Conservation (phyloP, 2,888 invertebrate genomes). For the Oscheius sp. region DNA sequence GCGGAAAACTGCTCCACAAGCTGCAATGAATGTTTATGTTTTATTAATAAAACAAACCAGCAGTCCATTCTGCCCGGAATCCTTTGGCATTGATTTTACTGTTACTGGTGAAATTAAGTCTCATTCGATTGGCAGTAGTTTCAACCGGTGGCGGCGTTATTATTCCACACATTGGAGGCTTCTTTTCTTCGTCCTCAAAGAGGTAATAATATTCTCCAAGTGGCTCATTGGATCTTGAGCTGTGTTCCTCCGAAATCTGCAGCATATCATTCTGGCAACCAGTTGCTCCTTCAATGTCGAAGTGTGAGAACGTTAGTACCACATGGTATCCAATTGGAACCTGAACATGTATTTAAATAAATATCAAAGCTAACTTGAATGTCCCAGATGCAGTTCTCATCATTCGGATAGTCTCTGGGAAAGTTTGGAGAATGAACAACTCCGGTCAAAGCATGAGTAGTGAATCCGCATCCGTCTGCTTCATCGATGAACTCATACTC, state of each 20-base stretch:
- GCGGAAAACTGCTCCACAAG: slow-evolving; percentile 56
- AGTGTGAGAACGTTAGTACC: slow-evolving; percentile 47
- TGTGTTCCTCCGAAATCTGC: slow-evolving; percentile 63
- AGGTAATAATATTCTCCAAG: slow-evolving; percentile 63
- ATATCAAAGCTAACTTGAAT: slow-evolving; percentile 30
- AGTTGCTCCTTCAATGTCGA: slow-evolving; percentile 55
- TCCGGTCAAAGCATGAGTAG: slow-evolving; percentile 52
- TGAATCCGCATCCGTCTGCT: slow-evolving; percentile 58
- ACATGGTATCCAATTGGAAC: slow-evolving; percentile 63
- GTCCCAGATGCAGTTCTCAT: slow-evolving; percentile 67
- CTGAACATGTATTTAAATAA: no score
- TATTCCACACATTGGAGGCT: slow-evolving; percentile 53
- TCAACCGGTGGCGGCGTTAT: slow-evolving; percentile 43
- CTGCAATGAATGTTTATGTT: slow-evolving; percentile 32
- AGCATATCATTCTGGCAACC: slow-evolving; percentile 54
- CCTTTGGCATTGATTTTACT: slow-evolving; percentile 52
- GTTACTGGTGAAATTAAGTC: slow-evolving; percentile 66
- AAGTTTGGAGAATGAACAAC: slow-evolving; percentile 52
- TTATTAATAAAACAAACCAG: slow-evolving; percentile 36
- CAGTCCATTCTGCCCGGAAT: slow-evolving; percentile 62
- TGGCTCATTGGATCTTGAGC: slow-evolving; percentile 58
- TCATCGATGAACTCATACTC: slow-evolving; percentile 57
- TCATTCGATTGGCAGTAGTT: slow-evolving; percentile 58
- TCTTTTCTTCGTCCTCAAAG: slow-evolving; percentile 61
- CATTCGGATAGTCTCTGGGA: slow-evolving; percentile 51